Evolutionary conservation across 2,888 invertebrate species (phyloP), one percentile per base, ranked within the genome.

Genomic region (Stictocephala bisonia): DNA sequence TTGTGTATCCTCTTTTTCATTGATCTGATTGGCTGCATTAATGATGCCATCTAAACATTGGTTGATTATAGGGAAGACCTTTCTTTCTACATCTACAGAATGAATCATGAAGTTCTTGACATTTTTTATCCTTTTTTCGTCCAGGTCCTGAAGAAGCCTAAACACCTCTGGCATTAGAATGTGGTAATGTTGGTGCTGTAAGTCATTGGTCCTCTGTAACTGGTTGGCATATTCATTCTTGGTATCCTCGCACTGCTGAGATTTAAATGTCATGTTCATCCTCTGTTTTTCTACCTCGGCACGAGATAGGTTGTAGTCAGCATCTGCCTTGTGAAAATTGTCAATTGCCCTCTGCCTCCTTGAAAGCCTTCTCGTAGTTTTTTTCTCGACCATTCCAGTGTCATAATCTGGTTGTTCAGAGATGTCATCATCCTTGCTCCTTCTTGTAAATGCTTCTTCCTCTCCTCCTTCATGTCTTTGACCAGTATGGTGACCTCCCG

Each of bases 141-240:
- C 99, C 83, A 99, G 86, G 82, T 96, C 95, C 90, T 96, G 95
- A 81, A 96, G 87, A 83, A 92, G 92, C 87, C 94, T 90, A 83
- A 94, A 94, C 74, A 95, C 94, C 82, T 94, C 91, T 60, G 96
- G 96, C 87, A 96, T 87, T 80, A 93, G 87, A 75, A 91, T 90
- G 82, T 92, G 90, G 83, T 92, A 96, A 85, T 95, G 95, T 81
- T 91, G 90, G 81, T 91, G 88, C 82, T 97, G 96, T 80, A 95
- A 89, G 81, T 96, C 93, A 86, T 99, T 99, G 64, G 97, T 96
- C 84, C 94, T 93, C 83, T 96, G 94, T 79, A 99, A 87, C 83
- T 97, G 97, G 84, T 95, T 94, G 77, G 97, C 97, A 84, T 99
- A 99, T 83, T 97, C 96, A 82, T 94, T 96, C 85, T 99, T 99